phyloP scores from a whole-genome alignment of 2,797 vertebrate genomes.

The Mormyrops attenuatus region DNA sequence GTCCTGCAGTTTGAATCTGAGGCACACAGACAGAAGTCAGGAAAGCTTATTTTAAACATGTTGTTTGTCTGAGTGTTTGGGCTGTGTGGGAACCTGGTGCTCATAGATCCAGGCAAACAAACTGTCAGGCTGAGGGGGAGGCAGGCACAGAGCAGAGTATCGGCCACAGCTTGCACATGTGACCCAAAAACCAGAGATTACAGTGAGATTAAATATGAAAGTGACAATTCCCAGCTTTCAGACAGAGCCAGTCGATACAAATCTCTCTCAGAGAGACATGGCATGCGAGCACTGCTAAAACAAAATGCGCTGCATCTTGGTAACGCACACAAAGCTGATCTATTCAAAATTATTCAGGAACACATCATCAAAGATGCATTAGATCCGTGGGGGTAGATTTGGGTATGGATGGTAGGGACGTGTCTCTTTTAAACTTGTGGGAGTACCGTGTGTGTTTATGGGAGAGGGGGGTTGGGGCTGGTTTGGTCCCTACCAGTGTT shows the following conservation, averaged over 20 bases:
- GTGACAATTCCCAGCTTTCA: constrained; percentile 9
- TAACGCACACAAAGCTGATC: not conserved
- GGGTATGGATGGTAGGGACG: not conserved
- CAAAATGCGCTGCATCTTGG: not conserved
- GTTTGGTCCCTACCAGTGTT: not conserved
- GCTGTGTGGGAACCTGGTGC: not conserved
- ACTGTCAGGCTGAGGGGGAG: not conserved
- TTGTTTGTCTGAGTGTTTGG: constrained; percentile 1
- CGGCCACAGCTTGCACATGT: not conserved
- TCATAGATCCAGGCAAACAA: not conserved
- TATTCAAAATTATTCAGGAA: not conserved
- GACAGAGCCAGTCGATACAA: not conserved
- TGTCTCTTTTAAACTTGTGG: not conserved
- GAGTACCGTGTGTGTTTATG: not conserved
- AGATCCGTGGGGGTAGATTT: not conserved
- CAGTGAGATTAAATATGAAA: constrained; percentile 5
- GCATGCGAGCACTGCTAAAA: not conserved
- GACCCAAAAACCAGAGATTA: constrained; percentile 16
- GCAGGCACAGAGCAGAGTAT: not conserved
- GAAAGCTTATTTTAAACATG: not conserved
- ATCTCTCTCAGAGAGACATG: not conserved
- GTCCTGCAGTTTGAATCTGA: not conserved
- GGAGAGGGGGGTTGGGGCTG: not conserved
- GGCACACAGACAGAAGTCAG: not conserved
- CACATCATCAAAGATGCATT: not conserved